A percentile compares a stretch with the other conserved stretches of the same genome.
Evolutionary conservation across 2,113 vertebrate genomes (phyloP).

Genomic region (Centrocercus urophasianus): DNA sequence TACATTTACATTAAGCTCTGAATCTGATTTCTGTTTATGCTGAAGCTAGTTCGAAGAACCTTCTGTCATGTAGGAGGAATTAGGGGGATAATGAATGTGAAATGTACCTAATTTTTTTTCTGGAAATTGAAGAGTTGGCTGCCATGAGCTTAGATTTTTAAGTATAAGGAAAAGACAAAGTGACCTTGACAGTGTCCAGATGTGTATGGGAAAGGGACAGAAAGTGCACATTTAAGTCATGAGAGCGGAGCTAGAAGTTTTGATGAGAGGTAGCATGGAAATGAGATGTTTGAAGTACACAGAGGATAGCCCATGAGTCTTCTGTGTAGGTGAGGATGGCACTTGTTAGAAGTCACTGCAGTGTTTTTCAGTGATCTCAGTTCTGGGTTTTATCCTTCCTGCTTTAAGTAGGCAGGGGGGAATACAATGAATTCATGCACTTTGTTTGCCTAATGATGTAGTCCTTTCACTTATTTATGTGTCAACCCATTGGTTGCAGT

Average conservation of each 20-base stretch:
- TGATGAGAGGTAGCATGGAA: not conserved
- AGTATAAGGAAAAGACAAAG: not conserved
- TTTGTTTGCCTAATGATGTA: not conserved
- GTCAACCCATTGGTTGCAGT: not conserved
- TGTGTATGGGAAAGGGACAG: not conserved
- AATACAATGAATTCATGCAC: not conserved
- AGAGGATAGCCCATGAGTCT: not conserved
- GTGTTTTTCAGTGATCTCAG: conserved; percentile 36
- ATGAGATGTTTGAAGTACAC: not conserved
- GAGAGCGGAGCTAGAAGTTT: not conserved
- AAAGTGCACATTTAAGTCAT: not conserved
- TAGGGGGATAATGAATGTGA: not conserved
- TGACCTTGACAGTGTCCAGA: not conserved
- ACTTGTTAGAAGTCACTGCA: not conserved
- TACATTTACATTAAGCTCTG: not conserved
- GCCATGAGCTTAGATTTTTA: not conserved
- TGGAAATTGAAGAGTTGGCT: not conserved
- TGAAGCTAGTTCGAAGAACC: not conserved
- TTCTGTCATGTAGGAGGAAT: not conserved
- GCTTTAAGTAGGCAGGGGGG: not conserved
- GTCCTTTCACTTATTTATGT: not conserved
- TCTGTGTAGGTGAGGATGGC: not conserved
- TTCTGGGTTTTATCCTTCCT: conserved; percentile 25
- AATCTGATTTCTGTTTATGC: not conserved
- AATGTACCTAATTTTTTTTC: not conserved